A percentile compares a stretch with the other conserved stretches of the same genome.
Conservation (phyloP, 2,113 vertebrate genomes). For the Macquaria ambigua region DNA sequence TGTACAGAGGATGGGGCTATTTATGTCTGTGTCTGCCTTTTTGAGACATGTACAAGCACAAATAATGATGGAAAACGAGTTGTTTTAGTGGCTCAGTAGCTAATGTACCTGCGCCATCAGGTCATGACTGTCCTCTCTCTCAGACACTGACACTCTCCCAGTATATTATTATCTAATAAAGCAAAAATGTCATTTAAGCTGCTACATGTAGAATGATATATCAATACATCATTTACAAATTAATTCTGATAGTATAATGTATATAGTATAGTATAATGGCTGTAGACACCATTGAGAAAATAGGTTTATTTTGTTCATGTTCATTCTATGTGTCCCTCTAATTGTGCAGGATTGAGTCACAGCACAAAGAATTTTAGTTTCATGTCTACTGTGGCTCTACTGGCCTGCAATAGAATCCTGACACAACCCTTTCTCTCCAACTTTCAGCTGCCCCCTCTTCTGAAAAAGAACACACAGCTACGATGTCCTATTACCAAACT, state of each 20-base stretch:
- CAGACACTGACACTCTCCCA: not conserved
- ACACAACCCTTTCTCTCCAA: constrained; percentile 34
- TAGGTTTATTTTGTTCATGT: not conserved
- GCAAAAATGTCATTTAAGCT: constrained; percentile 7
- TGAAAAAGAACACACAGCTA: constrained; percentile 37
- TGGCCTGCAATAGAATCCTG: constrained; percentile 23
- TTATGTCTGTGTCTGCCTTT: constrained; percentile 25
- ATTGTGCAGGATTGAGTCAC: not conserved
- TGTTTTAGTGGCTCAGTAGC: not conserved
- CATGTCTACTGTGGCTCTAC: constrained; percentile 29
- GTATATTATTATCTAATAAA: constrained; percentile 24
- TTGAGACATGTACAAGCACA: not conserved
- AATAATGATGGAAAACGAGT: constrained; percentile 26
- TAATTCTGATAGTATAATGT: not conserved
- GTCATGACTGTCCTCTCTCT: constrained; percentile 4
- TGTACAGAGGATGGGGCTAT: constrained; percentile 14
- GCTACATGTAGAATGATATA: not conserved
- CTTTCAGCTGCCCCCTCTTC: constrained; percentile 44
- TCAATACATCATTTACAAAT: constrained; percentile 10
- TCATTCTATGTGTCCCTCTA: not conserved
- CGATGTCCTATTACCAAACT: constrained; percentile 57
- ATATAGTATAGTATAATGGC: not conserved
- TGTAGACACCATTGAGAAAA: constrained; percentile 24
- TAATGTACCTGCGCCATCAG: constrained; percentile 7
- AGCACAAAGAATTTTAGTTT: constrained; percentile 21